These are phyloP conservation scores for Sanderia malayensis DNA, from an alignment of 30 jellyfish, hydroid and myxozoan genomes.

Conservation along the genomic window DNA sequence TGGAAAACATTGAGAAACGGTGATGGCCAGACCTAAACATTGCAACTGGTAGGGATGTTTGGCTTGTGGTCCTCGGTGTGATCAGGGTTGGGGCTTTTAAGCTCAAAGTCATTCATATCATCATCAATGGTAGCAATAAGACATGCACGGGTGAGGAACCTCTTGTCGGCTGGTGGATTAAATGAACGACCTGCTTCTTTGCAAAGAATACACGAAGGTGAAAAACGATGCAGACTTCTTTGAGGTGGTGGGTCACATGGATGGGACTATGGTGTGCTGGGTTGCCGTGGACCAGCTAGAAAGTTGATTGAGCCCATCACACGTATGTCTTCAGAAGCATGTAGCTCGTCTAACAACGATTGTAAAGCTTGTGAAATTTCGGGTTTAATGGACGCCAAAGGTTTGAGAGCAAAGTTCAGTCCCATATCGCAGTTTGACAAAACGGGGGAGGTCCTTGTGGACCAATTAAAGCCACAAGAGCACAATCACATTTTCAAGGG, in stretches of 20 bases:
- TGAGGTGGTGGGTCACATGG: neutral
- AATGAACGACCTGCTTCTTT: slow-evolving; percentile 14
- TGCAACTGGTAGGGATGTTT: neutral
- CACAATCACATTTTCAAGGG: slow-evolving; percentile 41
- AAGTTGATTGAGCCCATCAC: slow-evolving; percentile 13
- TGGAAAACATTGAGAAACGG: slow-evolving; percentile 12
- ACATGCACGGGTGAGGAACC: slow-evolving; percentile 14
- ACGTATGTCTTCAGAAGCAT: slow-evolving; percentile 19
- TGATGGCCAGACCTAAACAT: slow-evolving; percentile 8
- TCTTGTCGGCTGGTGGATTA: slow-evolving; percentile 15
- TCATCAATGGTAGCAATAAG: neutral
- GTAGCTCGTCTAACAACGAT: slow-evolving; percentile 26
- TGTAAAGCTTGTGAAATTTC: slow-evolving; percentile 61
- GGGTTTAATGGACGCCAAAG: slow-evolving; percentile 47
- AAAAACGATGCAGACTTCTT: neutral
- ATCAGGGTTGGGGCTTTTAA: neutral
- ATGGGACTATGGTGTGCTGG: neutral
- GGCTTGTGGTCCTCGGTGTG: neutral
- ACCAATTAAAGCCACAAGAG: slow-evolving; percentile 36
- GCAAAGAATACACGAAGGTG: slow-evolving; percentile 1
- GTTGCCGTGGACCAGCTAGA: neutral
- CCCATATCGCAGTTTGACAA: slow-evolving; percentile 46
- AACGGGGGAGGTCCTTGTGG: slow-evolving; percentile 21
- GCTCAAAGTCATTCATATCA: neutral
- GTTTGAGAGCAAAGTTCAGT: slow-evolving; percentile 39